Conservation (phyloP, 2,113 vertebrate species). For the Mormoops blainvillei region DNA sequence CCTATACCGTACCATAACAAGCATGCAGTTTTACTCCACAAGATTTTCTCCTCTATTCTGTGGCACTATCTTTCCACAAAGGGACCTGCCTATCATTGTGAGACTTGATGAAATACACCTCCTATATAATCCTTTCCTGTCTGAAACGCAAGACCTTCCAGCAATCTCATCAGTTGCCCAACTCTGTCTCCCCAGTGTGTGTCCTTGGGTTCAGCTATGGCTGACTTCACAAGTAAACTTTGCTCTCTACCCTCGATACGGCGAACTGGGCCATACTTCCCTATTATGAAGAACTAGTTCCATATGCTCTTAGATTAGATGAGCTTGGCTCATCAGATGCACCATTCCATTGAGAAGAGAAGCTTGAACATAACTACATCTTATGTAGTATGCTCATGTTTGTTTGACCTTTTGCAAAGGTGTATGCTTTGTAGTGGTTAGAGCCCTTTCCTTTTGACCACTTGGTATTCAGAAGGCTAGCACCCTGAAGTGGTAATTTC, state of each 20-base stretch:
- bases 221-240: neutral
- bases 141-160: neutral
- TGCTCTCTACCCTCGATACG: neutral
- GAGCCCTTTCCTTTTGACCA: neutral
- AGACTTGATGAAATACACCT: neutral
- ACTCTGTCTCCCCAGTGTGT: neutral
- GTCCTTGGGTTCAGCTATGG: neutral
- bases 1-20: neutral
- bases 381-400: neutral
- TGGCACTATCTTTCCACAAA: neutral
- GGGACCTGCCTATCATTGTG: neutral
- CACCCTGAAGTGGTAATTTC: neutral
- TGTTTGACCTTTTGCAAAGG: neutral
- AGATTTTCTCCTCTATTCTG: neutral
- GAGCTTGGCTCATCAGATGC: neutral
- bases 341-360: neutral
- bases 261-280: neutral
- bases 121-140: neutral
- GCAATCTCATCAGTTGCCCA: neutral
- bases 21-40: neutral
- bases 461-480: neutral
- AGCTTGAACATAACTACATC: neutral
- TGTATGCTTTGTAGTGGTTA: neutral
- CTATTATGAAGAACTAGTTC: neutral
- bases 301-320: neutral